Percentiles rank a stretch among this genome's conserved stretches.
phyloP scores from a whole-genome alignment of 2,888 invertebrate species.

The Pinctada fucata region DNA sequence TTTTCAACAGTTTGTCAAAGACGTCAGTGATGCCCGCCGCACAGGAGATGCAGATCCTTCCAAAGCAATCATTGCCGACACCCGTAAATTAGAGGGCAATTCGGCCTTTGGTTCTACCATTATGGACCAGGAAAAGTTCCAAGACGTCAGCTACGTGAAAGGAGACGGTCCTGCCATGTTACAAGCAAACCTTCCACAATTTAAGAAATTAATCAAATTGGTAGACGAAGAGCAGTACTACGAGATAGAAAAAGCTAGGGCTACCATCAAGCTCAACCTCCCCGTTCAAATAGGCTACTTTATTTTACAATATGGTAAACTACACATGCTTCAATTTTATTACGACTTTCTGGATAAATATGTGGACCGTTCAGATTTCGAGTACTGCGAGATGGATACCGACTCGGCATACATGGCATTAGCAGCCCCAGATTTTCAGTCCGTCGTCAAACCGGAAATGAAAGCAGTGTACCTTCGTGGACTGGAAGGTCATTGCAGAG shows the following conservation, averaged over 20 bases:
- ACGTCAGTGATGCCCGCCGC: conserved; percentile 35
- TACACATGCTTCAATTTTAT: conserved; percentile 51
- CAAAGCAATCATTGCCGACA: conserved; percentile 41
- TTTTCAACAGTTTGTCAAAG: conserved; percentile 37
- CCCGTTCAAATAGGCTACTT: conserved; percentile 53
- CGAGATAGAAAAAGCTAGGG: conserved; percentile 43
- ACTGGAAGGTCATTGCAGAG: conserved; percentile 26
- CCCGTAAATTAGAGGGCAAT: conserved; percentile 35
- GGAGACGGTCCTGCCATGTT: conserved; percentile 39
- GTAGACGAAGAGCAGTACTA: conserved; percentile 31
- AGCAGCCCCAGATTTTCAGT: conserved; percentile 22
- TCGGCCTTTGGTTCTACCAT: no score
- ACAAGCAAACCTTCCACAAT: conserved; percentile 39
- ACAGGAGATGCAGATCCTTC: conserved; percentile 23
- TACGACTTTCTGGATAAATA: no score
- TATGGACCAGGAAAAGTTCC: conserved; percentile 47
- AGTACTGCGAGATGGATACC: conserved; percentile 53
- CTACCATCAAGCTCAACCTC: conserved; percentile 40
- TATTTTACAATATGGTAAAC: conserved; percentile 54
- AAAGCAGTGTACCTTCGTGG: background rate
- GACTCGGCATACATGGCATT: conserved; percentile 50
- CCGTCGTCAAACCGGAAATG: conserved; percentile 37
- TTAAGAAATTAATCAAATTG: conserved; percentile 39
- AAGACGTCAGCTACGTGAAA: conserved; percentile 37
- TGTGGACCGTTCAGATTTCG: conserved; percentile 45